Conservation (phyloP, 1,140 invertebrate species). For the Asbolus verrucosus region DNA sequence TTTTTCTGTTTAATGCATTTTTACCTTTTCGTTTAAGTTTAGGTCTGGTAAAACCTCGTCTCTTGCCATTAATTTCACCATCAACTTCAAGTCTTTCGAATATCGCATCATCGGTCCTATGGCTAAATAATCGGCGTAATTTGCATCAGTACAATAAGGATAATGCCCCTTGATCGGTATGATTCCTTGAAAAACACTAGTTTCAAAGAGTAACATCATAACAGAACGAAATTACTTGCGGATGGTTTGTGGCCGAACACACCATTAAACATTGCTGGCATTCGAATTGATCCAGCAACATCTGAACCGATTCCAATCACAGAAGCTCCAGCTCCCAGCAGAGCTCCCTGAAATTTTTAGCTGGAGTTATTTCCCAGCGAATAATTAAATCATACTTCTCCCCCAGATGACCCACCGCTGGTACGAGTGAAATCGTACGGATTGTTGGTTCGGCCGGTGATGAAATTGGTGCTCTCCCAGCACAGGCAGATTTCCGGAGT, state of each 20-base stretch:
- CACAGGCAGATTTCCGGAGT: slow-evolving; percentile 83
- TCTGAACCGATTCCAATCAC: slow-evolving; percentile 87
- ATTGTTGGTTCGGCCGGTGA: slow-evolving; percentile 82
- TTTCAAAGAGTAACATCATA: not conserved
- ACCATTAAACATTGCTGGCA: slow-evolving; percentile 89
- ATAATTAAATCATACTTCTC: slow-evolving; percentile 69
- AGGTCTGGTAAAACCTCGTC: slow-evolving; percentile 50
- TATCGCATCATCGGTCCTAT: slow-evolving; percentile 86
- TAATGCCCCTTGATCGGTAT: slow-evolving; percentile 71
- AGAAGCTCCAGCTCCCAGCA: slow-evolving; percentile 79
- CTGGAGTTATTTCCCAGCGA: not conserved
- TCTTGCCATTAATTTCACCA: slow-evolving; percentile 72
- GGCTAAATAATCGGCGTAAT: slow-evolving; percentile 54
- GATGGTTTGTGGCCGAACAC: slow-evolving; percentile 90
- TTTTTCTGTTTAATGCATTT: slow-evolving; percentile 63
- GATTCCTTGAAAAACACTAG: slow-evolving; percentile 64
- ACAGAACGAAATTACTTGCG: slow-evolving; percentile 65
- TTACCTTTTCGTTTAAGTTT: slow-evolving; percentile 4
- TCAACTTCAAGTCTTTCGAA: slow-evolving; percentile 77
- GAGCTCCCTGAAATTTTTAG: slow-evolving; percentile 68
- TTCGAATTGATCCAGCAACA: slow-evolving; percentile 85
- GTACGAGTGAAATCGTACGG: slow-evolving; percentile 78
- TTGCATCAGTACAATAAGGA: slow-evolving; percentile 67
- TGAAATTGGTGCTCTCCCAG: slow-evolving; percentile 76
- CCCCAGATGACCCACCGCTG: slow-evolving; percentile 82